Base-by-base conservation (phyloP, 2,888 invertebrate genomes). In the Apamea crenata region DNA sequence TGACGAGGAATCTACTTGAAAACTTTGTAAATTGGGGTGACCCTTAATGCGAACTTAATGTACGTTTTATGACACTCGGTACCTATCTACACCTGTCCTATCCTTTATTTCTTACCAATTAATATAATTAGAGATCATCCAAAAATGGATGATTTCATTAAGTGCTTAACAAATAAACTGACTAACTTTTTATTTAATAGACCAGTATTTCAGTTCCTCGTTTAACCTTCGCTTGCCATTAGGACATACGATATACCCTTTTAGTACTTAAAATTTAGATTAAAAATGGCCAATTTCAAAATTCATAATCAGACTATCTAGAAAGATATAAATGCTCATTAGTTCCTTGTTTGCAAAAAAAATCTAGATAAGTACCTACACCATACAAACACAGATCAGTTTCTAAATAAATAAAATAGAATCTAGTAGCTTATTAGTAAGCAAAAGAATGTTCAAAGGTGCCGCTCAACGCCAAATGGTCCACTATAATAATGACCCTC, bases 391-490 rank as follows among this genome's bases (percentile, higher is more conserved):
- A 83, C 59, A 61, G 25, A 76, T 81, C 66, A 66, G 47, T 74
- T 53, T 71, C 29, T 70, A 73, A 59, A 44, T 74, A 84, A 80
- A 77, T 81, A 72, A 72, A 78, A 80, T 82, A 44, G 63, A 25
- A 74, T 53, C 63, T 70, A 68, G 79, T 67, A 70, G 71, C 84
- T 56, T 84, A 72, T 50, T 67, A 81, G 70, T 65, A 56, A 74
- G 36, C 63, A 95, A 65, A 84, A 84, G 1, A 79, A 72, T 95
- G 93, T 95, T 91, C 87, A 91, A 87, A 94, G 94, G 92, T 94
- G 93, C 95, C 95, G 94, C 93, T 78, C 68, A 74, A 63, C 77
- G 89, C 93, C 95, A 95, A 96, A 96, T 95, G 95, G 93, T 93
- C 87, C 87, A 88, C 81, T 85, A 68, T 95, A 95, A 72, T 95